Evolutionary conservation across 2,888 invertebrate genomes (phyloP), one percentile per base, ranked within the genome.

Genomic region (Ashinkailepas kermadecensis): DNA sequence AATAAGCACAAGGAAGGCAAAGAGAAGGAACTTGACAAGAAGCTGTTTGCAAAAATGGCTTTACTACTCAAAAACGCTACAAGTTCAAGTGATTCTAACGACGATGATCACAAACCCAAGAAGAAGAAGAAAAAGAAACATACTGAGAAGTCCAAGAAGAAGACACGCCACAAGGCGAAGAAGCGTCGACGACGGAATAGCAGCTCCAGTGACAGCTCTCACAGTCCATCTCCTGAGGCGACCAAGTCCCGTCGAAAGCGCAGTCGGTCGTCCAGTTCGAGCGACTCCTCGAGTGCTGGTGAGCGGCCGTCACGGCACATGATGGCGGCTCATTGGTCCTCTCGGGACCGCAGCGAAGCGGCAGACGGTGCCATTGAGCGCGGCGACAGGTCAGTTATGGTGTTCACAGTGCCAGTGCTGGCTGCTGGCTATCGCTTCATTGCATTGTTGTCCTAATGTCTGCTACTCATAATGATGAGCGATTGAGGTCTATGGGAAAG

Each of bases 31-130:
- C 15, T 74, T 56, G 74, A 74, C 21, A 15, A 74, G 9, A 74
- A 74, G 18, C 54, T 74, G 8, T 74, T 74, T 74, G 74, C 74
- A 13, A 74, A 74, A 21, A 74, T 74, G 74, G 54, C 74, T 18
- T 54, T 74, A 10, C 18, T 74, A 10, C 56, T 74, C 21, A 21
- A 56, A 10, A 74, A 74, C 11, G 74, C 13, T 18, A 0, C 70
- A 15, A 15, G 21, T 7, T 54, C 54, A 9, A 21, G 56, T 54
- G 70, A 70, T 25, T 18, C 70, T 15, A 39, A 70, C 25, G 15
- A n/a, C 6, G 54, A 2, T 13, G 54, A 2, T 13, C 7, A 21
- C 13, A 11, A 18, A 7, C 15, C 12, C 13, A 13, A 67, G 2
- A 9, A 74, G 18, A 54, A 70, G 7, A 70, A 39, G 21, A 74